Conservation (phyloP, 2,797 vertebrate genomes). For the Buphagus erythrorhynchus region DNA sequence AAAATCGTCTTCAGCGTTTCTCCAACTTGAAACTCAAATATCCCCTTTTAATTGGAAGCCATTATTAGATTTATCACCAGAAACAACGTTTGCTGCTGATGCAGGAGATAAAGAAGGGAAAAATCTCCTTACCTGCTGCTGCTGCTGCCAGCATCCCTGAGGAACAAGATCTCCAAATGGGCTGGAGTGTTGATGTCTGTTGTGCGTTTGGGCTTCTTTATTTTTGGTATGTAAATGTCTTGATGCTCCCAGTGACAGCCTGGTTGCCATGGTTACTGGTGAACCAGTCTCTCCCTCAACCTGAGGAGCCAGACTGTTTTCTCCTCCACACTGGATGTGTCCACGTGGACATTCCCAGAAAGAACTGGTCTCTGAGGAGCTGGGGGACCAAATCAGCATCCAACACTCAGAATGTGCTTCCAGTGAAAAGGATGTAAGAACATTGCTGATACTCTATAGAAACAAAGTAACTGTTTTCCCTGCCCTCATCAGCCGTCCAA, state of each 20-base stretch:
- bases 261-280: neutral
- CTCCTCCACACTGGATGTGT: neutral
- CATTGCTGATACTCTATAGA: neutral
- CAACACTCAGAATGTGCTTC: fast-evolving
- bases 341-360: neutral
- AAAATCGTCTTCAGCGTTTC: neutral
- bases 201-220: neutral
- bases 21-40: neutral
- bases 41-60: neutral
- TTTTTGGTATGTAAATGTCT: neutral
- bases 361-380: neutral
- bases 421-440: neutral
- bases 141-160: neutral
- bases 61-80: neutral
- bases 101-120: neutral
- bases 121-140: neutral
- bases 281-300: neutral
- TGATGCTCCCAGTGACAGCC: neutral
- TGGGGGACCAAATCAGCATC: neutral
- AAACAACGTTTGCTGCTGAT: neutral
- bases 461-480: neutral
- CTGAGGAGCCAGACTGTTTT: neutral
- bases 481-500: neutral
- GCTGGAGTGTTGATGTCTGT: neutral
- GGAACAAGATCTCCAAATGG: neutral